Conservation (phyloP, 2,113 vertebrate species). For the Oxygymnocypris stewartii region DNA sequence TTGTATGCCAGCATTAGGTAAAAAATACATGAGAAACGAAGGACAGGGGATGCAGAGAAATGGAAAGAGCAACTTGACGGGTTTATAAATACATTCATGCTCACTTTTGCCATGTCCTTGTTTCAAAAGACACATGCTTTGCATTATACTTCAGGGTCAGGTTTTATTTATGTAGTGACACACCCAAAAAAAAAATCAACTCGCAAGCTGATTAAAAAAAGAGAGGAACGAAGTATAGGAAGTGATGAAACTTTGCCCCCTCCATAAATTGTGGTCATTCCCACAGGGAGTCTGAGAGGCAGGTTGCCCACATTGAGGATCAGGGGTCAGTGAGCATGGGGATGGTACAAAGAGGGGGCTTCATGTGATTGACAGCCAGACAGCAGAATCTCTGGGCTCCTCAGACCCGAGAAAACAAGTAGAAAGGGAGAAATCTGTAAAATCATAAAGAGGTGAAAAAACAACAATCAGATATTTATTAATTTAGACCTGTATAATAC, state of each 20-base stretch:
- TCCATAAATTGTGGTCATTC: slow-evolving; percentile 17
- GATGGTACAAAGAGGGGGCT: neutral
- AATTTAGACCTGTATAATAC: neutral
- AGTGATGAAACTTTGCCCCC: neutral
- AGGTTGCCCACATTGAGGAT: slow-evolving; percentile 19
- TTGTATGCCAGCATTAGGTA: neutral
- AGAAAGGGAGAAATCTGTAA: neutral
- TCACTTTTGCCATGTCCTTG: neutral
- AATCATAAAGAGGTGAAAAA: neutral
- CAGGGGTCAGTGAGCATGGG: slow-evolving; percentile 36
- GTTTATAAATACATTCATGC: slow-evolving; percentile 40
- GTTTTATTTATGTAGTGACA: neutral
- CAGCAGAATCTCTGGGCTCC: neutral
- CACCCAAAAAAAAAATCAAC: neutral
- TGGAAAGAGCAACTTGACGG: neutral
- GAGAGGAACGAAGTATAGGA: slow-evolving; percentile 28
- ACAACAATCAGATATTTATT: neutral
- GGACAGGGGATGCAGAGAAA: slow-evolving; percentile 2
- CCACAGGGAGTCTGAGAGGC: slow-evolving; percentile 36
- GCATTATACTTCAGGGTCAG: slow-evolving; percentile 12
- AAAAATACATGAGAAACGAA: slow-evolving; percentile 3
- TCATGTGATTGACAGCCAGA: slow-evolving; percentile 17
- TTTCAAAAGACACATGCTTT: neutral
- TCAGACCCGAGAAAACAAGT: neutral
- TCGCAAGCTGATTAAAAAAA: neutral